Evolutionary conservation across 2,797 vertebrate species (phyloP), one percentile per base, ranked within the genome.

Genomic region (Etheostoma perlongum): DNA sequence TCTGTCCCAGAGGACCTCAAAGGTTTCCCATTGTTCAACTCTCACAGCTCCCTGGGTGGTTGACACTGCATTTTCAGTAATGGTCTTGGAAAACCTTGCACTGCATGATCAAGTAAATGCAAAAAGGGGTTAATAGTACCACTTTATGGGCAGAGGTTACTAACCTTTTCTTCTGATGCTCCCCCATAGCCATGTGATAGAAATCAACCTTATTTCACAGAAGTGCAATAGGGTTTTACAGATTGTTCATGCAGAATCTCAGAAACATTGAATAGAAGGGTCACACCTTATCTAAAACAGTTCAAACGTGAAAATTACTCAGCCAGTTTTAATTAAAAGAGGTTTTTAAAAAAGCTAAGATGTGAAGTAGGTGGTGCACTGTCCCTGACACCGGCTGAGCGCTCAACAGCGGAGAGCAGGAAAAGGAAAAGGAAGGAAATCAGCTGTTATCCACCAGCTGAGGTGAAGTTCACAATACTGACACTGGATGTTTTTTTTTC

Each of bases 21-120:
- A 74, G 71, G 53, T 78, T 85, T 85, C 74, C 74, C 49, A 82
- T 74, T 88, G 82, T 90, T 91, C 78, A 42, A 60, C 80, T 76
- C 62, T 67, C 48, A 69, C 60, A 62, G 49, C 49, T 59, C 68
- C 74, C 76, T 2, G 42, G 68, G 70, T 19, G 66, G 72, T 81
- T 82, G 78, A 87, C 64, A 11, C 40, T 30, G 72, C 59, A 70
- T 49, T 67, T 89, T 81, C 46, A 72, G 71, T 40, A 81, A n/a
- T 0, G 42, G 52, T 48, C 67, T 54, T 3, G 15, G 52, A 72
- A 75, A 67, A 63, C 47, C 1, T 25, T 60, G 5, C 6, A 19
- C 49, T 19, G 49, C 51, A 12, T 2, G 21, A 23, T 25, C 2
- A 69, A 68, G 70, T 67, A 27, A 74, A 69, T 19, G n/a, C 59